These are phyloP conservation scores for Loripinus fragilis DNA, from an alignment of 2,888 invertebrate species.

Conservation along the genomic window DNA sequence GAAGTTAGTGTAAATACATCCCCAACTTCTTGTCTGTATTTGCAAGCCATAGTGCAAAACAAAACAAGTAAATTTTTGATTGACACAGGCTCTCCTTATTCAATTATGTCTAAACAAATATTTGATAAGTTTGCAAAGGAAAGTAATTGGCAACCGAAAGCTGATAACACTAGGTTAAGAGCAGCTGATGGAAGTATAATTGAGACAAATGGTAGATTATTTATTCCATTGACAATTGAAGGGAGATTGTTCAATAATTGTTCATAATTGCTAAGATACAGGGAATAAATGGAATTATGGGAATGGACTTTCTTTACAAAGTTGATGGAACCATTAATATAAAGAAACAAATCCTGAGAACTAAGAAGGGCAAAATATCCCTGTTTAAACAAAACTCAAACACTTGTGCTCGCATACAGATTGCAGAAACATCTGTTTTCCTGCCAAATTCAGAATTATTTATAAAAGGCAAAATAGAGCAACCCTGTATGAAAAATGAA, in stretches of 20 bases:
- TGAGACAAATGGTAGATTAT: background rate
- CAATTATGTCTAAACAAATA: background rate
- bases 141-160: background rate
- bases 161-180: background rate
- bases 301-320: background rate
- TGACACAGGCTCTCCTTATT: background rate
- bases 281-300: background rate
- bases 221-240: background rate
- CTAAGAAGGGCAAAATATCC: background rate
- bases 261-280: background rate
- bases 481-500: background rate
- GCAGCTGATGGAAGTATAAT: background rate
- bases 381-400: background rate
- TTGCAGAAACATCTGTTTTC: background rate
- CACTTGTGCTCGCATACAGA: background rate
- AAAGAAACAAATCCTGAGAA: background rate
- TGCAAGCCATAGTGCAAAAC: background rate
- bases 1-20: background rate
- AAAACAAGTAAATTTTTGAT: background rate
- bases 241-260: background rate
- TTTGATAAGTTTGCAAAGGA: background rate
- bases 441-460: background rate
- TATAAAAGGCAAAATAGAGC: background rate
- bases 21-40: background rate
- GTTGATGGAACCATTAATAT: background rate